phyloP scores from a whole-genome alignment of 1,140 invertebrate species.

The Centruroides vittatus region DNA sequence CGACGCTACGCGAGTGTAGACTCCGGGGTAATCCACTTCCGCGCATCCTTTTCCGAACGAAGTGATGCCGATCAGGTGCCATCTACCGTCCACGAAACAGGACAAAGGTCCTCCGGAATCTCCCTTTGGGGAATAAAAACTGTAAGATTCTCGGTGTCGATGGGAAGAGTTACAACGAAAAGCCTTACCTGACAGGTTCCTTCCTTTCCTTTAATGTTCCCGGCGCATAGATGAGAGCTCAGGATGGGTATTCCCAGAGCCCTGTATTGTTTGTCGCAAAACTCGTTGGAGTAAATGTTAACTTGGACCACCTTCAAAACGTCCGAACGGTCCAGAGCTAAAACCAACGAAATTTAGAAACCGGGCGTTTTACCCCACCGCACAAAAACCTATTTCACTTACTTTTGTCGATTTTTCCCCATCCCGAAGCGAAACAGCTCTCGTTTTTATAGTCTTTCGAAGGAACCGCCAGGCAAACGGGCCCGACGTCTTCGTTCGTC shows the following conservation, averaged over 20 bases:
- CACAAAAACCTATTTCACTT: not conserved
- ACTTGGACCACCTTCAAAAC: too few relatives aligned
- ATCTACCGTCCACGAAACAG: constrained; percentile 25
- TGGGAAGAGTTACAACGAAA: too few relatives aligned
- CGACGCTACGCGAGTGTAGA: constrained; percentile 75
- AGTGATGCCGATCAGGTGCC: constrained; percentile 48
- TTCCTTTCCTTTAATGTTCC: too few relatives aligned
- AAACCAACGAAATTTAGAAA: too few relatives aligned
- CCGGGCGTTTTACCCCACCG: too few relatives aligned
- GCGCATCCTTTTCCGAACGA: constrained; percentile 69
- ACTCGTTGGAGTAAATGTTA: too few relatives aligned
- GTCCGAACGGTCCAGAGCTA: too few relatives aligned
- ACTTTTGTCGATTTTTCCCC: constrained; percentile 5
- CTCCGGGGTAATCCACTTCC: constrained; percentile 47
- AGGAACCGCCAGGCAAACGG: constrained; percentile 2
- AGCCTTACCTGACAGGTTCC: too few relatives aligned
- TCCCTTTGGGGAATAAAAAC: constrained; percentile 19
- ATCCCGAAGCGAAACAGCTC: constrained; percentile 4
- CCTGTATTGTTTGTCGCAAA: too few relatives aligned
- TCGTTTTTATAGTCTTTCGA: not conserved
- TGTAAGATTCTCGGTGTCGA: not conserved
- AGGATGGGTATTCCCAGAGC: too few relatives aligned
- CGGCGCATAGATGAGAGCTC: too few relatives aligned
- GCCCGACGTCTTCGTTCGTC: not conserved
- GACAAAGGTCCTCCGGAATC: constrained; percentile 74